A percentile compares a stretch with the other conserved stretches of the same genome.
Conservation (phyloP, 2,888 invertebrate species). For the Aphidius colemani region DNA sequence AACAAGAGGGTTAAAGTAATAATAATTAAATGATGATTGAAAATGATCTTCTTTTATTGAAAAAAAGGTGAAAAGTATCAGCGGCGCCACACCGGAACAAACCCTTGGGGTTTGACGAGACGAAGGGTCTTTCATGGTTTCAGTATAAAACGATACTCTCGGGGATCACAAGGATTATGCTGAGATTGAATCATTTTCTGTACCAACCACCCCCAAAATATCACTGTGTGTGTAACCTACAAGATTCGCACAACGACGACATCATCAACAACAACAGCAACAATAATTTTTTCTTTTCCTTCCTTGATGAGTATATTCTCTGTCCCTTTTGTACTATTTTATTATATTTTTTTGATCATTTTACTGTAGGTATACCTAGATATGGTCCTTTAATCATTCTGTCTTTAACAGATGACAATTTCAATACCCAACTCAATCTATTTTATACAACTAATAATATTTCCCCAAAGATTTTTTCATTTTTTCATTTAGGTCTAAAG, state of each 20-base stretch:
- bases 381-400: conserved; percentile 46
- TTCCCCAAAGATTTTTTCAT: too few relatives aligned
- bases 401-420: conserved; percentile 40
- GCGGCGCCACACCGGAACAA: conserved; percentile 10
- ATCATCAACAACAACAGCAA: too few relatives aligned
- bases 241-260: background rate
- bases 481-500: background rate
- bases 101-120: conserved; percentile 16
- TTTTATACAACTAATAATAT: too few relatives aligned
- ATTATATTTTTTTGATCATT: too few relatives aligned
- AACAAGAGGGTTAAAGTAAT: conserved; percentile 4
- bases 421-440: background rate
- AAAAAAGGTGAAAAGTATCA: conserved; percentile 22
- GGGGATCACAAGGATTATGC: conserved; percentile 54
- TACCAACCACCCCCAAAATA: conserved; percentile 34
- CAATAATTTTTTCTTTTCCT: background rate
- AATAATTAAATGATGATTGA: conserved; percentile 29
- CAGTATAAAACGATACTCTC: conserved; percentile 38
- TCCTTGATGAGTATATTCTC: conserved; percentile 22
- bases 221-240: conserved; percentile 24
- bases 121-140: conserved; percentile 23
- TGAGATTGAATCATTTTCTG: conserved; percentile 53
- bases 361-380: background rate
- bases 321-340: background rate
- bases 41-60: conserved; percentile 33